Evolutionary conservation across 2,888 invertebrate genomes (phyloP).

Genomic region (Lordiphosa fenestrarum): DNA sequence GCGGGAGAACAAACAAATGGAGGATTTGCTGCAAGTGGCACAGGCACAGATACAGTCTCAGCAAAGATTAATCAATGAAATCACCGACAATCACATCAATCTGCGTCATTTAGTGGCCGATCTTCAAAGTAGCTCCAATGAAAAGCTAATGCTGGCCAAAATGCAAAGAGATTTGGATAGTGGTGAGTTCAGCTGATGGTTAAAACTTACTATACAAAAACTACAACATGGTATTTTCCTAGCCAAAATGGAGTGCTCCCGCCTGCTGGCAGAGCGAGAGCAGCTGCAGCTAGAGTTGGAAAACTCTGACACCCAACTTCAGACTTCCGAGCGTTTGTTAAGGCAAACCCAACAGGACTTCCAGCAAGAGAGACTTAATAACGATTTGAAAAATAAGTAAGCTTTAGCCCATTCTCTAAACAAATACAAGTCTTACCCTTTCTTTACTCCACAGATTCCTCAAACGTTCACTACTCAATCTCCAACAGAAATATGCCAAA

Average conservation of each 20-base stretch:
- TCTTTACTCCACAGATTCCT: conserved; percentile 60
- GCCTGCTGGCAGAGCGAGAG: conserved; percentile 63
- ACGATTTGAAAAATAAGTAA: conserved; percentile 75
- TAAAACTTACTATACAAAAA: too few species aligned
- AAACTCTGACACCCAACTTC: conserved; percentile 32
- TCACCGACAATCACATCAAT: conserved; percentile 79
- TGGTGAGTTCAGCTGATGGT: conserved; percentile 49
- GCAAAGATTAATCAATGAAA: conserved; percentile 77
- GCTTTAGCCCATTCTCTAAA: not conserved
- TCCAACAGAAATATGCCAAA: conserved; percentile 79
- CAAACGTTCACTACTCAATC: conserved; percentile 67
- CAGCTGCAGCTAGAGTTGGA: conserved; percentile 53
- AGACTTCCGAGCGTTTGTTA: conserved; percentile 48
- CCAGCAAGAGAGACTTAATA: conserved; percentile 66
- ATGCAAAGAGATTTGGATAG: conserved; percentile 76
- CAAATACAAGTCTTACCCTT: too few species aligned
- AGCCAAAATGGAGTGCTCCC: conserved; percentile 74
- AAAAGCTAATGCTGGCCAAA: conserved; percentile 78
- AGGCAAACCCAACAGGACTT: conserved; percentile 57
- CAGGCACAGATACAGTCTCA: conserved; percentile 77
- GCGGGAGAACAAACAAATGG: conserved; percentile 70
- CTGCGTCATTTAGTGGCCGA: conserved; percentile 79
- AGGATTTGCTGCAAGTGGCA: conserved; percentile 73
- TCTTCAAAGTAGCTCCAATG: conserved; percentile 77
- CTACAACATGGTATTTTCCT: too few species aligned